These are phyloP conservation scores for Prietella phreatophila DNA, from an alignment of 2,113 vertebrate species.

Conservation along the genomic window DNA sequence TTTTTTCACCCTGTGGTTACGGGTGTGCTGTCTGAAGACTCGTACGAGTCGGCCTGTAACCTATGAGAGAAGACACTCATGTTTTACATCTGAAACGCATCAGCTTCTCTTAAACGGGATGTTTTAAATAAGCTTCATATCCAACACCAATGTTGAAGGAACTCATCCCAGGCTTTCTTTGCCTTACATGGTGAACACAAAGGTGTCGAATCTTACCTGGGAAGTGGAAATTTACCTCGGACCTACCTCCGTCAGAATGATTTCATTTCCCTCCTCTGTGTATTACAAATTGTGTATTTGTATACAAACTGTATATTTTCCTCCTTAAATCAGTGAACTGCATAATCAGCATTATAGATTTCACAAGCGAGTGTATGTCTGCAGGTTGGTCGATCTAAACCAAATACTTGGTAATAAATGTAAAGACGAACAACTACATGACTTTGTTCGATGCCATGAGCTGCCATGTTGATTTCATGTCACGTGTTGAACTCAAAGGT, in stretches of 20 bases:
- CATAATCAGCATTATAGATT: no score
- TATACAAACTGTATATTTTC: no score
- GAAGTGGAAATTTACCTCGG: no score
- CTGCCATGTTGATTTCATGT: not conserved
- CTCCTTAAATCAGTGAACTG: no score
- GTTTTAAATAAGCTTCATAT: not conserved
- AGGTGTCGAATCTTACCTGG: not conserved
- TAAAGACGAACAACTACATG: not conserved
- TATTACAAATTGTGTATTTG: not conserved
- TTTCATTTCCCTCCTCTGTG: no score
- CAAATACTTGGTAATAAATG: not conserved
- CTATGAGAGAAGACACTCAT: not conserved
- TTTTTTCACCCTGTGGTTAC: not conserved
- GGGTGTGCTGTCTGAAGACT: not conserved
- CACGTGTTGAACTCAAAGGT: not conserved
- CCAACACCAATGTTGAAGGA: not conserved
- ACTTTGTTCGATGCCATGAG: not conserved
- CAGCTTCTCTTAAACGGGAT: not conserved
- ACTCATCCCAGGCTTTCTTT: not conserved
- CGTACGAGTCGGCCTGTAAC: not conserved
- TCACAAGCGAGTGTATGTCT: no score
- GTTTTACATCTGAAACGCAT: not conserved
- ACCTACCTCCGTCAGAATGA: no score
- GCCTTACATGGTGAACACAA: not conserved
- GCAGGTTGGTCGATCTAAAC: no score